Conservation (phyloP, 2,888 invertebrate genomes). For the Xanthostigma xanthostigma region DNA sequence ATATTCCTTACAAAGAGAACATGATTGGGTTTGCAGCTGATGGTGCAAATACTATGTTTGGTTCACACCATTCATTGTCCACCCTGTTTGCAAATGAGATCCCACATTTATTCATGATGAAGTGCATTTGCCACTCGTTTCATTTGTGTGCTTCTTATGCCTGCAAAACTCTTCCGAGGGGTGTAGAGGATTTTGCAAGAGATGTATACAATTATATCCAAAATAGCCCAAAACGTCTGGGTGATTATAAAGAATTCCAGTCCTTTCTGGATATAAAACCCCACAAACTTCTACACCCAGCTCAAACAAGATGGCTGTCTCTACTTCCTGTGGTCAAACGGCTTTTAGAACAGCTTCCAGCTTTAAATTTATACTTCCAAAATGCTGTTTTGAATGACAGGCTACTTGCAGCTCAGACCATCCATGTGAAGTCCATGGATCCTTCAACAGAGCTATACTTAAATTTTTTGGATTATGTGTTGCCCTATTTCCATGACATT, state of each 20-base stretch:
- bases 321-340: conserved; percentile 2
- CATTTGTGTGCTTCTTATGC: conserved; percentile 1
- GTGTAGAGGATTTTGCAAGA: conserved; percentile 11
- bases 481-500: conserved; percentile 10
- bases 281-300: conserved; percentile 1
- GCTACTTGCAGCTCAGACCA: not conserved
- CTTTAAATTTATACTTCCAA: not conserved
- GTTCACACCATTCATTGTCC: conserved; percentile 15
- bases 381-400: conserved; percentile 1
- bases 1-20: conserved; percentile 9
- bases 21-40: conserved; percentile 10
- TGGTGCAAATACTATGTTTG: conserved; percentile 10
- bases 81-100: conserved; percentile 17
- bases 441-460: conserved; percentile 1
- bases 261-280: conserved; percentile 8
- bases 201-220: conserved; percentile 19
- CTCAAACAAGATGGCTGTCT: conserved; percentile 6
- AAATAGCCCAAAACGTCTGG: conserved; percentile 16
- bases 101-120: conserved; percentile 18
- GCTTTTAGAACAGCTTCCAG: not conserved
- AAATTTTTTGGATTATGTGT: conserved; percentile 11
- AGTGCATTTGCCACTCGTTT: conserved; percentile 18
- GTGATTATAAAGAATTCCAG: conserved; percentile 16
- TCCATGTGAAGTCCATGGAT: conserved; percentile 1
- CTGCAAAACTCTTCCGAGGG: not conserved